Percentiles rank a stretch among this genome's conserved stretches.
Evolutionary conservation across 2,888 invertebrate genomes (phyloP).

Genomic region (Drosophila siamana): DNA sequence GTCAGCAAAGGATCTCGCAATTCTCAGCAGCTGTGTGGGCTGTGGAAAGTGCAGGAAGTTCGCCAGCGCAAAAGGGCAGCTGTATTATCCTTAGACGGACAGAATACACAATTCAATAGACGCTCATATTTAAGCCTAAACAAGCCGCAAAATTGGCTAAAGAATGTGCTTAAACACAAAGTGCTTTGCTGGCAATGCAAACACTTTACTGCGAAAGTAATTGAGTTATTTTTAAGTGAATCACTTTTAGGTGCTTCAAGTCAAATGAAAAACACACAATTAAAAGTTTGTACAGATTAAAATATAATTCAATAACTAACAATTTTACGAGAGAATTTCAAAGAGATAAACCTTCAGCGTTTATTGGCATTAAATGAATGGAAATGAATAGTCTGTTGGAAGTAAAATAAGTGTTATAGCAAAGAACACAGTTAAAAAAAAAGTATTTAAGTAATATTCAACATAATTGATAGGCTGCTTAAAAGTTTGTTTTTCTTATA

Average conservation of each 20-base stretch:
- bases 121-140: conserved; percentile 32
- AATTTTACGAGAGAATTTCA: neutral
- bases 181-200: conserved; percentile 11
- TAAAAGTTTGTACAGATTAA: neutral
- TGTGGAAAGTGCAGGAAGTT: conserved; percentile 50
- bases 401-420: too few species aligned
- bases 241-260: neutral
- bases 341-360: neutral
- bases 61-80: conserved; percentile 22
- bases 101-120: conserved; percentile 26
- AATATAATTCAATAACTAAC: neutral
- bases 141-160: conserved; percentile 42
- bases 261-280: conserved; percentile 1
- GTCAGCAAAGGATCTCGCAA: conserved; percentile 39
- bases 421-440: too few species aligned
- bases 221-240: neutral
- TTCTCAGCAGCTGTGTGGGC: conserved; percentile 60
- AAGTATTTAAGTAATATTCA: too few species aligned
- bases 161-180: conserved; percentile 37
- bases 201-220: conserved; percentile 10
- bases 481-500: too few species aligned
- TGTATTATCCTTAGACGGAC: conserved; percentile 39
- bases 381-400: too few species aligned
- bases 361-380: neutral
- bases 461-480: too few species aligned